A percentile compares a stretch with the other conserved stretches of the same genome.
These are phyloP conservation scores for Gopherus evgoodei DNA, from an alignment of 2,113 vertebrate species.

Conservation along the genomic window DNA sequence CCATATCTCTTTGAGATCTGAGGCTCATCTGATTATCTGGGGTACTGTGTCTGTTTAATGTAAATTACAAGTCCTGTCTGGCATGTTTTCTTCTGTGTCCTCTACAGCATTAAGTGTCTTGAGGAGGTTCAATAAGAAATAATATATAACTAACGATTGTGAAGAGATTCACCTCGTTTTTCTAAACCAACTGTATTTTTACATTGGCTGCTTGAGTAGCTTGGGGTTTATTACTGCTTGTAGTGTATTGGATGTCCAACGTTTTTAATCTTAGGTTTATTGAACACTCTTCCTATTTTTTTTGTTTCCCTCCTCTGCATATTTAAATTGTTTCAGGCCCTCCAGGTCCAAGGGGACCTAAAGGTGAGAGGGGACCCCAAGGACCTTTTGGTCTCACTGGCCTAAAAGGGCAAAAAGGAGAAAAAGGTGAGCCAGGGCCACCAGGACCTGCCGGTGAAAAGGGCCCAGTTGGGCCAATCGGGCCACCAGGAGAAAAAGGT, in stretches of 20 bases:
- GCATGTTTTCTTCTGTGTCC: not conserved
- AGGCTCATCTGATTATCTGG: not conserved
- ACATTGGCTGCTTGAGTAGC: not conserved
- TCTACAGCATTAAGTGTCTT: not conserved
- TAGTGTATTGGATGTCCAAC: not conserved
- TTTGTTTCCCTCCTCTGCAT: not conserved
- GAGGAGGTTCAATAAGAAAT: not conserved
- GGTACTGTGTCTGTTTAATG: not conserved
- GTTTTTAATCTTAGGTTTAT: not conserved
- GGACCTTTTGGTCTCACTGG: conserved; percentile 88
- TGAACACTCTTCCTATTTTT: fast-evolving
- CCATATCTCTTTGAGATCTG: not conserved
- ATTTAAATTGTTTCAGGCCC: conserved; percentile 86
- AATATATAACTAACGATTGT: not conserved
- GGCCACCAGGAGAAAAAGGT: conserved; percentile 90
- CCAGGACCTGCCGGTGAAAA: conserved; percentile 89
- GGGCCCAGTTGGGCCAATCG: conserved; percentile 84
- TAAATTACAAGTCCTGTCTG: not conserved
- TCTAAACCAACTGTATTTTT: not conserved
- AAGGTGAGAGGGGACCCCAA: conserved; percentile 91
- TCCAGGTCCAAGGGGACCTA: conserved; percentile 92
- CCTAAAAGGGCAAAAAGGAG: conserved; percentile 92
- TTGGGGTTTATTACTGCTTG: not conserved
- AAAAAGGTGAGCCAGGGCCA: conserved; percentile 87
- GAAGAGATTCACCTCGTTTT: not conserved